Evolutionary conservation across 2,113 vertebrate species (phyloP).

Genomic region (Eudorcas thomsonii): DNA sequence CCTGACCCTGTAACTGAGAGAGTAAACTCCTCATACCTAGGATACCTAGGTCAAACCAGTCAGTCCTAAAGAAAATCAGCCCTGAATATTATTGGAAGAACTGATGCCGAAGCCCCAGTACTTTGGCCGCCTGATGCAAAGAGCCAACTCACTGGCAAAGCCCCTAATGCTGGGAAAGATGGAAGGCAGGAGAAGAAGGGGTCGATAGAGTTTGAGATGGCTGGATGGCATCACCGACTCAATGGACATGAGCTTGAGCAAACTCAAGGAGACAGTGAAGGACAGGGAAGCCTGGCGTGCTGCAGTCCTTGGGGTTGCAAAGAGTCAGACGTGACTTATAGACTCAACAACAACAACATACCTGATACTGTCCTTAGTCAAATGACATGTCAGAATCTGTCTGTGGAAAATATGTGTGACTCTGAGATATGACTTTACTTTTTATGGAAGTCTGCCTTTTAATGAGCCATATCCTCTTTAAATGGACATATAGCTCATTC

Average conservation of each 20-base stretch:
- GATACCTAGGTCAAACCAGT: background rate
- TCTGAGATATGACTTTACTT: background rate
- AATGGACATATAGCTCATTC: rapidly evolving
- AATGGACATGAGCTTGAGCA: background rate
- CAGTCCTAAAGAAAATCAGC: background rate
- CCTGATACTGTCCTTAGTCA: background rate
- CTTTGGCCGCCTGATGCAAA: background rate
- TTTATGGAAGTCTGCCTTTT: background rate
- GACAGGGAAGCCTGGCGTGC: background rate
- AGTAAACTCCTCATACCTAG: too few species aligned
- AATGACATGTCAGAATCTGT: background rate
- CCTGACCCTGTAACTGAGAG: background rate
- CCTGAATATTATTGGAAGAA: background rate
- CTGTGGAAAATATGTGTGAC: background rate
- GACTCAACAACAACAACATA: background rate
- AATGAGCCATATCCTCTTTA: background rate
- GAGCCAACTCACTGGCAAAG: background rate
- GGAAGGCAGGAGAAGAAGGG: background rate
- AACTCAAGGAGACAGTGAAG: background rate
- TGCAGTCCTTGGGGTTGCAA: background rate
- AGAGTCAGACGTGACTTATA: background rate
- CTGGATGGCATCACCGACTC: background rate
- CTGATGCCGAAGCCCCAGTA: background rate
- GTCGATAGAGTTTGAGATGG: background rate
- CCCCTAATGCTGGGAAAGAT: background rate